These are phyloP conservation scores for Aspidiotus rigidus DNA, from an alignment of 2,888 invertebrate genomes.

Conservation along the genomic window DNA sequence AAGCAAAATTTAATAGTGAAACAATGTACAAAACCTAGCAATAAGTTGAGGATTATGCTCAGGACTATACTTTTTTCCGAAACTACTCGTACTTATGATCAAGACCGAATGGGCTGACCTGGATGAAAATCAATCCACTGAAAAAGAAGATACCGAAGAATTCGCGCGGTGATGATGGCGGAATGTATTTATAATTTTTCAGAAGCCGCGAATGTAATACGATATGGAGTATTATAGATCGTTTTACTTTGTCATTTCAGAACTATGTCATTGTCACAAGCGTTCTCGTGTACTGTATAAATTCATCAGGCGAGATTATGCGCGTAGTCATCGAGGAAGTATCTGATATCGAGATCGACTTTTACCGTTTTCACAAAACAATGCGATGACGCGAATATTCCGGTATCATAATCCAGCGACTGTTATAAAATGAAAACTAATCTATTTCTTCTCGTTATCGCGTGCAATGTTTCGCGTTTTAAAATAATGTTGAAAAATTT, in stretches of 20 bases:
- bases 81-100: no score
- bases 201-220: no score
- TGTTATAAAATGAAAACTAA: background rate
- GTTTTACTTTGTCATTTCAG: background rate
- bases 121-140: no score
- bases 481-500: background rate
- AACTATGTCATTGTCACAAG: constrained; percentile 1
- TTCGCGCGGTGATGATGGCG: no score
- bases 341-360: background rate
- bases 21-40: no score
- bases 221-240: background rate
- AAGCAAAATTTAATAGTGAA: no score
- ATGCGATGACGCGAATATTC: background rate
- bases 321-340: background rate
- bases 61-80: no score
- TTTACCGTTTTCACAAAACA: background rate
- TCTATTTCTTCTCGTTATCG: background rate
- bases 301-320: background rate
- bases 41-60: no score
- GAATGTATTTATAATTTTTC: no score
- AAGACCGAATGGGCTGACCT: no score
- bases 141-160: no score
- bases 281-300: background rate
- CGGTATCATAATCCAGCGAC: background rate
- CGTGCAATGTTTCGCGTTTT: background rate